Base-by-base conservation (phyloP, 1,140 invertebrate genomes). In the Trissolcus basalis region DNA sequence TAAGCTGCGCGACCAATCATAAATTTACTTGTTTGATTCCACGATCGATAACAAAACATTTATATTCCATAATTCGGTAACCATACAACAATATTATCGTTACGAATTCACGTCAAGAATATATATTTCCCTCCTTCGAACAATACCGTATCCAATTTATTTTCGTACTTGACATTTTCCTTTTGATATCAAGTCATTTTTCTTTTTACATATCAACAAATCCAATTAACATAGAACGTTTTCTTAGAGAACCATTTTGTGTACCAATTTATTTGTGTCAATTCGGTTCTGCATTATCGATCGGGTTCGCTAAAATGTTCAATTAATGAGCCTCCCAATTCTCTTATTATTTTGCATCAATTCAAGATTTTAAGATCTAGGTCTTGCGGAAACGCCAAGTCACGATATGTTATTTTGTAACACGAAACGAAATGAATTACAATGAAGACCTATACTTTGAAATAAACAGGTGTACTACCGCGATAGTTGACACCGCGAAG, bases 331-430 rank as follows among this genome's bases (percentile, higher is more conserved):
- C 39, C 32, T 9, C 41, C 45, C 53, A 10, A 58, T 44, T 32
- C 27, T 50, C 47, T 65, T 16, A 47, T 19, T 47, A 43, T 51
- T 67, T 19, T 50, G 54, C 63, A 67, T 67, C 41, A 36, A 47
- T 12, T 15, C 35, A 36, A 54, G 48, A 56, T 63, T 64, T 47
- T 9, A 35, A 59, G 60, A 71, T 71, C 58, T 71, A 58, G 68
- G 68, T 71, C 68, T 63, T 11, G 59, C 68, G 59, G 68, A 71
- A 71, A 58, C 59, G 51, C 51, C 50, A 49, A 63, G 43, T 71
- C 67, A 71, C 58, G 51, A 51, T 58, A 64, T 32, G 59, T 71
- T 71, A 64, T 61, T 63, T 64, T 53, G 59, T 49, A 58, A 71
- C 44, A 36, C 19, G 47, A 56, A 13, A 67, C 11, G n/a, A 41